Conservation (phyloP, 2,888 invertebrate genomes). For the Ormyrus nitidulus region DNA sequence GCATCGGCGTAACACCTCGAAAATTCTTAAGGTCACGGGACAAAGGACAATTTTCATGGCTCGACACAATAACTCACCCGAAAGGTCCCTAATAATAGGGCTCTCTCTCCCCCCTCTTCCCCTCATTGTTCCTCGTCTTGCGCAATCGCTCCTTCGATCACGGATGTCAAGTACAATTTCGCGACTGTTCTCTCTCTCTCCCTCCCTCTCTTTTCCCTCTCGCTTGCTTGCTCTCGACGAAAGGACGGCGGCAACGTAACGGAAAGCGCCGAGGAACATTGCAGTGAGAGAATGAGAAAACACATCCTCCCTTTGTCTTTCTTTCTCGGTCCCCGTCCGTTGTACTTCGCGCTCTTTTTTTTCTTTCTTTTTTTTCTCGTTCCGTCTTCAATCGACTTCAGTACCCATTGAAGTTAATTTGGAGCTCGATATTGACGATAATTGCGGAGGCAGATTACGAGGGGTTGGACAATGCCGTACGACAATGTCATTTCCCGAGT, state of each 20-base stretch:
- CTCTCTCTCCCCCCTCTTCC: slow-evolving; percentile 19
- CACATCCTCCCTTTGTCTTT: slow-evolving; percentile 6
- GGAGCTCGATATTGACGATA: slow-evolving; percentile 18
- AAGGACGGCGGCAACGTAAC: background rate
- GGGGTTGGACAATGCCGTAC: slow-evolving; percentile 28
- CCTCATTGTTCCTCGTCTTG: slow-evolving; percentile 37
- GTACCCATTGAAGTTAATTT: slow-evolving; percentile 28
- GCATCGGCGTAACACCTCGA: slow-evolving; percentile 11
- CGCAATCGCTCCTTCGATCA: slow-evolving; percentile 44
- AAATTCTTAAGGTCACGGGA: slow-evolving; percentile 44
- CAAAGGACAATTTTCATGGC: slow-evolving; percentile 48
- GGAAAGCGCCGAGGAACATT: background rate
- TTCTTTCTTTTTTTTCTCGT: background rate
- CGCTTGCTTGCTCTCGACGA: background rate
- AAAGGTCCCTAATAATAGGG: slow-evolving; percentile 49
- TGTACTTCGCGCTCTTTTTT: background rate
- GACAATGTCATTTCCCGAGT: slow-evolving; percentile 20
- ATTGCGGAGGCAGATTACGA: slow-evolving; percentile 20
- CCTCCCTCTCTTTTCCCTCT: slow-evolving; percentile 24
- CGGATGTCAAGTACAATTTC: slow-evolving; percentile 55
- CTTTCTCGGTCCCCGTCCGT: background rate
- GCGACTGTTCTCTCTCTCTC: slow-evolving; percentile 51
- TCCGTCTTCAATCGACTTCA: slow-evolving; percentile 1
- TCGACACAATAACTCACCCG: background rate
- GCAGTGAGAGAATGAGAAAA: slow-evolving; percentile 10